Evolutionary conservation across 2,113 vertebrate species (phyloP).

Genomic region (Axis porcinus): DNA sequence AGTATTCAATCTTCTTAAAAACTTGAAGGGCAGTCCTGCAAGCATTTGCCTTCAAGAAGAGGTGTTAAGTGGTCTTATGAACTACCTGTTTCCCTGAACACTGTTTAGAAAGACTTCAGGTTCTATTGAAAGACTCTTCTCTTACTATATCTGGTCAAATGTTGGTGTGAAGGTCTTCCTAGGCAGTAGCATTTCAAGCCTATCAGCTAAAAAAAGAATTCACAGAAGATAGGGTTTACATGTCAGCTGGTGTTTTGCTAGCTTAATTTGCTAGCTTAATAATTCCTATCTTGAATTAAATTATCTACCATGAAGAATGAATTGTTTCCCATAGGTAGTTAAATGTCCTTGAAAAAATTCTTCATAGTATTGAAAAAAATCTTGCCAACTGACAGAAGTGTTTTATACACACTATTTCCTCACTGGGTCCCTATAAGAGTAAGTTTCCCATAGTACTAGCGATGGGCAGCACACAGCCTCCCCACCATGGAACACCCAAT

Average conservation of each 20-base stretch:
- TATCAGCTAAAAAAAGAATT: background rate
- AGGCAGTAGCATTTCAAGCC: background rate
- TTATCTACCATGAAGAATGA: background rate
- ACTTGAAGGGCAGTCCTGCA: background rate
- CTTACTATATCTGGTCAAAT: background rate
- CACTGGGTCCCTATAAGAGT: background rate
- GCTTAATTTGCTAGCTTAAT: slow-evolving; percentile 1
- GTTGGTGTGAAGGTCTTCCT: background rate
- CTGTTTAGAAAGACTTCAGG: background rate
- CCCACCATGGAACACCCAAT: background rate
- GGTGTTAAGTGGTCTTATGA: background rate
- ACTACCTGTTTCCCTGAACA: background rate
- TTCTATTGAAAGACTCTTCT: background rate
- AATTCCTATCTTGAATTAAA: background rate
- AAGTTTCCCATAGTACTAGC: background rate
- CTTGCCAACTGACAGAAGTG: background rate
- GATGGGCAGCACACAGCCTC: background rate
- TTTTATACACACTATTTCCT: background rate
- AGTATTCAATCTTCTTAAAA: background rate
- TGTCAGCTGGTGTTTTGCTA: background rate
- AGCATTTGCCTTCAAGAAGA: background rate
- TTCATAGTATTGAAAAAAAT: background rate
- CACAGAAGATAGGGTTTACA: background rate
- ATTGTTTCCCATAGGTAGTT: background rate
- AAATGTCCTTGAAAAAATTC: background rate